Evolutionary conservation across 2,888 invertebrate genomes (phyloP), one percentile per base, ranked within the genome.

Genomic region (Caenorhabditis doughertyi): DNA sequence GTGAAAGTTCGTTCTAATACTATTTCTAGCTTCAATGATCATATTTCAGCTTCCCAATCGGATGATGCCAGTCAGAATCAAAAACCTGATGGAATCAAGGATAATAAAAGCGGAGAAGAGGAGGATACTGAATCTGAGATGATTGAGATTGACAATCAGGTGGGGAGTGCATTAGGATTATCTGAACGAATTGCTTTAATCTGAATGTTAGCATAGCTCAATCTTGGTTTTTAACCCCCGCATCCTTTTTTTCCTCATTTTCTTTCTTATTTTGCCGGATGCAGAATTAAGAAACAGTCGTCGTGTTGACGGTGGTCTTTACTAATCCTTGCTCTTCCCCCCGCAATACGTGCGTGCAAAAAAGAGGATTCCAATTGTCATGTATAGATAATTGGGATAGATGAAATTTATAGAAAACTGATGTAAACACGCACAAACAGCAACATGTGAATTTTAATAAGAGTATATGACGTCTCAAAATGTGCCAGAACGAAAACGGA

Each of bases 381-480:
- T 53, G 47, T 25, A 29, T 9, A 77, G 60, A 60, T 51, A 76
- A 68, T 62, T 77, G 51, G 44, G 42, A 53, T 11, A 70, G 32
- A 62, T 47, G 32, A 49, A 67, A 58, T 29, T 39, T 49, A 47
- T 68, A 42, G 11, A 47, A 47, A n/a, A n/a, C n/a, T n/a, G n/a
- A 18, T 62, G 65, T 56, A 65, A 65, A 53, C 21, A 55, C 55
- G 44, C 55, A 42, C 9, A 35, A 32, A 60, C 39, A 32, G 42
- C 58, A 42, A 60, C 42, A 60, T 60, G 21, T 39, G 60, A 35
- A 60, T 77, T 77, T 60, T 77, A 77, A 77, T 77, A 77, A 76
- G 76, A 47, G 47, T 35, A 16, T 35, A 68, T 77, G 77, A 77
- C 77, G 77, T 77, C 21, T 9, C 18, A 8, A 18, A 11, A 58